These are phyloP conservation scores for Drosophila ambigua DNA, from an alignment of 1,140 invertebrate genomes.

Conservation along the genomic window DNA sequence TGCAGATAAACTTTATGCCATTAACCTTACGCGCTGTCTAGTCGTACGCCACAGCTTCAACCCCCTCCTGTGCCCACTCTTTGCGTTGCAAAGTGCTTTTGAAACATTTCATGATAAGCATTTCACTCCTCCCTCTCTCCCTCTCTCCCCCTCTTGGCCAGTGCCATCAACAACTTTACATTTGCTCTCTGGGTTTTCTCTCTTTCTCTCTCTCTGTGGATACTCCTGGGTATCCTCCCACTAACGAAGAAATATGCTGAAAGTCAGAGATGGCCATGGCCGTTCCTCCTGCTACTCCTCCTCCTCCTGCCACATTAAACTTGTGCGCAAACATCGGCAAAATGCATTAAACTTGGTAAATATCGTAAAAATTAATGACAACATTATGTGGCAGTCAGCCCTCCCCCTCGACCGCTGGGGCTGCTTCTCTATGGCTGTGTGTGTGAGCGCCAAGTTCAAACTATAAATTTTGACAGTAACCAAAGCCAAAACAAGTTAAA, in stretches of 20 bases:
- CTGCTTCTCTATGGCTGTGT: not conserved
- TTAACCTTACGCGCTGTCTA: constrained; percentile 76
- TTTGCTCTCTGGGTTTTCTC: constrained; percentile 33
- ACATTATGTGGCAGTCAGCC: constrained; percentile 53
- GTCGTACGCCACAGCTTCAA: constrained; percentile 12
- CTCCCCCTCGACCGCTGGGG: not conserved
- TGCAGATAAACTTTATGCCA: constrained; percentile 81
- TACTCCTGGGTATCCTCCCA: constrained; percentile 12
- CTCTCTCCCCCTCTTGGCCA: constrained; percentile 3
- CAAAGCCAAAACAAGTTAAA: constrained; percentile 42
- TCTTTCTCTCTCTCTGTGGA: too few species aligned
- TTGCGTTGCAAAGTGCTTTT: constrained; percentile 61
- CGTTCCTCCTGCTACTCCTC: not conserved
- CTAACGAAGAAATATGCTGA: constrained; percentile 69
- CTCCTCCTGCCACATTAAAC: constrained; percentile 66
- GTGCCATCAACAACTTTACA: constrained; percentile 59
- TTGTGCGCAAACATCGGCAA: constrained; percentile 69
- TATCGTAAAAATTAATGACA: constrained; percentile 80
- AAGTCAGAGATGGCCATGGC: constrained; percentile 17
- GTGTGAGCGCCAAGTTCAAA: constrained; percentile 38
- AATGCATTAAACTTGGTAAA: constrained; percentile 80
- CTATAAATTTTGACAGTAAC: constrained; percentile 54
- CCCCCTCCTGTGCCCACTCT: constrained; percentile 3
- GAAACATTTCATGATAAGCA: constrained; percentile 77
- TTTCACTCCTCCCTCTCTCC: constrained; percentile 16